Base-by-base conservation (phyloP, 2,888 invertebrate genomes). In the Megastigmus dorsalis region DNA sequence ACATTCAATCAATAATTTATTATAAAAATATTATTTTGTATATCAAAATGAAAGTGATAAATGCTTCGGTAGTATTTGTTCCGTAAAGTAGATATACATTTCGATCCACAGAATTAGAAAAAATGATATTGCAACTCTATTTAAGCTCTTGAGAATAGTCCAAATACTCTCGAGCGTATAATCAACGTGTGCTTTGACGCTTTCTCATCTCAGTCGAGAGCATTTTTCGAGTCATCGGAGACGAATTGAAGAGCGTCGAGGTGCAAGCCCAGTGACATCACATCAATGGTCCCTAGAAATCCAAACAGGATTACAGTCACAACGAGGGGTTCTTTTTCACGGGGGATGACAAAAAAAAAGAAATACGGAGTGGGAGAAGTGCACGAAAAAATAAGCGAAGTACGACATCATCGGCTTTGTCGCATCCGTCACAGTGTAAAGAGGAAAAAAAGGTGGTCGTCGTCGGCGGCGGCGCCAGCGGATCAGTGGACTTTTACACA, bases 271-370 rank as follows among this genome's bases (percentile, higher is more conserved):
- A 77, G 79, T 83, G 84, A 84, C 84, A 82, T 82, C 79, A 78
- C 77, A 79, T 82, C 80, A 79, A 78, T 78, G 80, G 79, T 80
- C 77, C 78, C 79, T 80, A 79, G n/a, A n/a, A n/a, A 80, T 79
- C 74, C 73, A 82, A 85, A 85, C 80, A 80, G 82, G 84, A 85
- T 84, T 84, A 85, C 78, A 79, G n/a, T n/a, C 79, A 57, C 15
- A 3, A 2, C 23, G 13, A 60, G 41, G n/a, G 63, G 48, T 33
- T 48, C 28, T 23, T 6, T 63, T 63, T 38, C 3, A 38, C 45
- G 1, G 20, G 43, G 30, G 26, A 15, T 3, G 23, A 23, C 10
- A 36, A 18, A 26, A 54, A 26, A 48, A 54, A 41, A 28, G 28
- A 26, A n/a, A n/a, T n/a, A n/a, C n/a, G 20, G 33, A 36, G 28